Evolutionary conservation across 2,113 vertebrate genomes (phyloP).

Genomic region (Halichoeres trimaculatus): DNA sequence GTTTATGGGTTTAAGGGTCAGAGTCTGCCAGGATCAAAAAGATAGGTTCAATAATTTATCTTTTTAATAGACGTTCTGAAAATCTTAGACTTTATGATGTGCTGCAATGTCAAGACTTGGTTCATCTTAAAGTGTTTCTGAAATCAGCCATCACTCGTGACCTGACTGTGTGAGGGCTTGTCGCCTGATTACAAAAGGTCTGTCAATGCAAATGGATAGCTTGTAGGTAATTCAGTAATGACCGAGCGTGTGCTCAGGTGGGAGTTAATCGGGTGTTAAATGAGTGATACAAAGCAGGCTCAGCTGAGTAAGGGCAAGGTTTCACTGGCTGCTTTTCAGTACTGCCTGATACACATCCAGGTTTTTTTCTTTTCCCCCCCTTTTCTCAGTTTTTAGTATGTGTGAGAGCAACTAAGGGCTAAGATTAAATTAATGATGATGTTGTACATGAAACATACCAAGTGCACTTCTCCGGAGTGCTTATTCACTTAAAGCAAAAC

Average conservation of each 20-base stretch:
- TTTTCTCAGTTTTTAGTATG: constrained; percentile 36
- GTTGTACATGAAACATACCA: constrained; percentile 54
- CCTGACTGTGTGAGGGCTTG: constrained; percentile 30
- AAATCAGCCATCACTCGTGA: constrained; percentile 28
- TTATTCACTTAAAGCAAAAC: constrained; percentile 69
- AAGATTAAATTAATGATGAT: constrained; percentile 47
- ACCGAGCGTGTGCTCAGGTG: constrained; percentile 70
- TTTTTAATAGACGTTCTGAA: background rate
- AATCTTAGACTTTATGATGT: background rate
- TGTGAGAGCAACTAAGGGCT: constrained; percentile 40
- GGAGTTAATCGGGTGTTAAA: constrained; percentile 75
- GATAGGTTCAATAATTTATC: constrained; percentile 1
- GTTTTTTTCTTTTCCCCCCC: background rate
- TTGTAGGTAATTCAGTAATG: constrained; percentile 74
- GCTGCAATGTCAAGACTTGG: background rate
- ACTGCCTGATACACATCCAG: background rate
- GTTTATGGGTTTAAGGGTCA: constrained; percentile 10
- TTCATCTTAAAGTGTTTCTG: background rate
- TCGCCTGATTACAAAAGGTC: constrained; percentile 31
- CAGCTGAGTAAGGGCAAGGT: constrained; percentile 37
- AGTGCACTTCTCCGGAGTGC: constrained; percentile 47
- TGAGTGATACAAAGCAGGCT: constrained; percentile 64
- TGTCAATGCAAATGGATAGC: constrained; percentile 69
- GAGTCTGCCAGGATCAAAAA: background rate
- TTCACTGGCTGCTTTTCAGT: constrained; percentile 16